A percentile compares a stretch with the other conserved stretches of the same genome.
Conservation (phyloP, 2,113 vertebrate species). For the Hystrix cristata region DNA sequence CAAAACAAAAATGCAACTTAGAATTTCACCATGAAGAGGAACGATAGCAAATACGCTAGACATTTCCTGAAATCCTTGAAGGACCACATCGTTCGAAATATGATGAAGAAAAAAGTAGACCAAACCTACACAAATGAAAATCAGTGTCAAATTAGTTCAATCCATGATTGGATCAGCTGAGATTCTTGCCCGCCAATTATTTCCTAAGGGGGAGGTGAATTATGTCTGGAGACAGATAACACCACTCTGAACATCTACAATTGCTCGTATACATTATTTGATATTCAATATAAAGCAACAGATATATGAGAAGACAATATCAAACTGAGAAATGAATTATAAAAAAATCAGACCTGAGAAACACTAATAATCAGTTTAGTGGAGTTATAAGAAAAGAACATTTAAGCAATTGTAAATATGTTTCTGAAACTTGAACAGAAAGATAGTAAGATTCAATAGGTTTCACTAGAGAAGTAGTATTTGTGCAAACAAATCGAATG, state of each 20-base stretch:
- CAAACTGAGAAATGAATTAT: not conserved
- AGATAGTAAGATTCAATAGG: not conserved
- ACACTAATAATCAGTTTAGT: not conserved
- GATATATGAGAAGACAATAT: not conserved
- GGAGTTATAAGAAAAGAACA: not conserved
- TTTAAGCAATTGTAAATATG: not conserved
- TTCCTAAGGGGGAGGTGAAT: not conserved
- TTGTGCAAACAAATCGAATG: not conserved
- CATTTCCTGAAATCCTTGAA: not conserved
- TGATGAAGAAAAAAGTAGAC: not conserved
- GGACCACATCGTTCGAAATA: not conserved
- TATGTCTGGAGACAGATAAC: not conserved
- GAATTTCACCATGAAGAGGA: not conserved
- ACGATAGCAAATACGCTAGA: not conserved
- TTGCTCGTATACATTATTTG: not conserved
- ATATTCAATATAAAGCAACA: not conserved
- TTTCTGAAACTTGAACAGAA: not conserved
- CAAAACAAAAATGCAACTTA: not conserved
- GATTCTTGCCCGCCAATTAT: not conserved
- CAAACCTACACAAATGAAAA: not conserved
- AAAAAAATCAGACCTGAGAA: not conserved
- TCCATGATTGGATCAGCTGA: not conserved
- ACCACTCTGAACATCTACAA: not conserved
- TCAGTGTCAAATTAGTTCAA: not conserved
- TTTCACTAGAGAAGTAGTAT: not conserved